A percentile compares a stretch with the other conserved stretches of the same genome.
Evolutionary conservation across 2,797 vertebrate genomes (phyloP).

Genomic region (Naso thynnoides): DNA sequence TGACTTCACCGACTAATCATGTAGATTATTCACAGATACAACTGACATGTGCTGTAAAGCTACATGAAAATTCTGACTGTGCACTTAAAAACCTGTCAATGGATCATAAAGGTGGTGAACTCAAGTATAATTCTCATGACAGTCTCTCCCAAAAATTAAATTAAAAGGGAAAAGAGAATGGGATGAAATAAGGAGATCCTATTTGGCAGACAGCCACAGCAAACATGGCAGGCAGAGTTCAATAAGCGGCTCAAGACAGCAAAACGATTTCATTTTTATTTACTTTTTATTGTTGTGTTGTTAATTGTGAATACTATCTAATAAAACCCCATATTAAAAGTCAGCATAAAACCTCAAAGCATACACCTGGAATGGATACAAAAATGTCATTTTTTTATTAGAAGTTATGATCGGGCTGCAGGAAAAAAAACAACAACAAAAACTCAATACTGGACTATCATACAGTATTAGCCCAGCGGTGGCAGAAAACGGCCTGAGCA

Average conservation of each 20-base stretch:
- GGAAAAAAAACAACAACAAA: neutral
- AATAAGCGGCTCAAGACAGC: neutral
- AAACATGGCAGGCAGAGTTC: neutral
- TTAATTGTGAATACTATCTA: neutral
- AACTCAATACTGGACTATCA: neutral
- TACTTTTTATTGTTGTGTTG: too few relatives aligned
- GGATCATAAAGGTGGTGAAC: neutral
- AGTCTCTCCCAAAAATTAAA: too few relatives aligned
- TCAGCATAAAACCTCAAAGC: neutral
- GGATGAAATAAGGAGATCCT: neutral
- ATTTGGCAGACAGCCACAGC: neutral
- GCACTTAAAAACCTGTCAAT: neutral
- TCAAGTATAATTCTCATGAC: neutral
- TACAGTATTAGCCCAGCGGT: neutral
- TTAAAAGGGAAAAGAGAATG: neutral
- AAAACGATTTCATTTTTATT: neutral
- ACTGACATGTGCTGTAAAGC: neutral
- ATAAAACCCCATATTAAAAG: neutral
- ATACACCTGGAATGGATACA: slow-evolving; percentile 1
- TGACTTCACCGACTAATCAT: neutral
- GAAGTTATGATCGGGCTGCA: neutral
- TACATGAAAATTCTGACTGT: neutral
- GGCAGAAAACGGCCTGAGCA: slow-evolving; percentile 5
- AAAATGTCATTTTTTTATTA: neutral
- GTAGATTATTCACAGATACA: neutral